phyloP scores from a whole-genome alignment of 2,888 invertebrate species.

The Cheiracanthium punctorium region DNA sequence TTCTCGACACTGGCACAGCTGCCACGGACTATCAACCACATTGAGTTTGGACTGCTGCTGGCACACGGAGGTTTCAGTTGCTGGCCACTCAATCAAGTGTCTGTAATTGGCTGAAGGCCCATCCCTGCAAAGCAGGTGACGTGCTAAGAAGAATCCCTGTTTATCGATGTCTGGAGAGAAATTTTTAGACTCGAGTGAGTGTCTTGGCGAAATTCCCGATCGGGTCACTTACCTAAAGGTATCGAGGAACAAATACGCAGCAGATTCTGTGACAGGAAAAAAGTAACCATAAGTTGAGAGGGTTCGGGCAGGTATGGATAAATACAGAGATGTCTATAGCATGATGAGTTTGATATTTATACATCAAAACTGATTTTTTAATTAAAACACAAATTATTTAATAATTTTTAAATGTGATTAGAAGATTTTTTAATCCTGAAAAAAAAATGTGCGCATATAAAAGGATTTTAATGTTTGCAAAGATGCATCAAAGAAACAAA shows the following conservation, averaged over 20 bases:
- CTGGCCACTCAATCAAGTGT: slow-evolving; percentile 13
- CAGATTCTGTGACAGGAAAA: background rate
- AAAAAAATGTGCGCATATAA: no score
- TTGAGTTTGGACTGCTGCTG: background rate
- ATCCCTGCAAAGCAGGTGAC: background rate
- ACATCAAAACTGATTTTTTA: no score
- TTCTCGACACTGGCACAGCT: background rate
- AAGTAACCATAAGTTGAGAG: no score
- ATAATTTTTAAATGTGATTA: no score
- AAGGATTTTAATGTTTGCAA: no score
- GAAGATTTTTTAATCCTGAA: no score
- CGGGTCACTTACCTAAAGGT: slow-evolving; percentile 51
- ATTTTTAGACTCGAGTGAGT: slow-evolving; percentile 25
- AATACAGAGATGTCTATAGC: no score
- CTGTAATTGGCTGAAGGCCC: background rate
- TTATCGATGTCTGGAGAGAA: slow-evolving; percentile 33
- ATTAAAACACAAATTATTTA: no score
- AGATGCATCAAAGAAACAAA: no score
- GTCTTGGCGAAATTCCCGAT: slow-evolving; percentile 57
- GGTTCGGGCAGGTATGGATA: no score
- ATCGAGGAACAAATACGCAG: background rate
- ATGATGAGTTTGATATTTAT: no score
- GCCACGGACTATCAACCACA: background rate
- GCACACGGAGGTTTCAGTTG: background rate
- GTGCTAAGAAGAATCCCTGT: slow-evolving; percentile 28